Percentiles rank a stretch among this genome's conserved stretches.
Evolutionary conservation across 1,140 invertebrate genomes (phyloP).

Genomic region (Drosophila kurseongensis): DNA sequence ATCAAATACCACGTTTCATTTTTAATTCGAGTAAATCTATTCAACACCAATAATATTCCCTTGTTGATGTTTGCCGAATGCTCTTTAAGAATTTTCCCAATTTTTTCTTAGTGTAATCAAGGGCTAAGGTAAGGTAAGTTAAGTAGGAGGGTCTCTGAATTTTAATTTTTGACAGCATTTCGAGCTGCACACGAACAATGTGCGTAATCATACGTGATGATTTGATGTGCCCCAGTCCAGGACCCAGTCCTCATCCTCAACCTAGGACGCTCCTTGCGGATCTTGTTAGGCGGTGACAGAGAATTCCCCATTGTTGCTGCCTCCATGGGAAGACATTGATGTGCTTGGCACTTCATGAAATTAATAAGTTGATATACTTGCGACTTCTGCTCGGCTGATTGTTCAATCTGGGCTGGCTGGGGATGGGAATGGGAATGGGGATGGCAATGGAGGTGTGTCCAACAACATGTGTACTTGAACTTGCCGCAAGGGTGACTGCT

Average conservation of each 20-base stretch:
- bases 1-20: no score
- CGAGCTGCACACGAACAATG: constrained; percentile 81
- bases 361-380: constrained; percentile 83
- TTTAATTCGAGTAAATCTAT: no score
- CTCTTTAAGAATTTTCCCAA: background rate
- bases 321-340: constrained; percentile 77
- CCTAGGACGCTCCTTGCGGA: constrained; percentile 32
- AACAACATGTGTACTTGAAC: constrained; percentile 38
- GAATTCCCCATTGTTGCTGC: constrained; percentile 54
- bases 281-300: constrained; percentile 37
- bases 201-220: constrained; percentile 84
- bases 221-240: constrained; percentile 56
- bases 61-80: background rate
- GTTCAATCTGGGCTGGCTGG: constrained; percentile 1
- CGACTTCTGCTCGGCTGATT: constrained; percentile 45
- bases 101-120: background rate
- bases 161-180: constrained; percentile 83
- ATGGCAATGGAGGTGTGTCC: constrained; percentile 30
- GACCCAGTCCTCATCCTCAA: constrained; percentile 19
- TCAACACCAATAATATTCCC: no score
- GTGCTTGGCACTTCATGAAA: constrained; percentile 81
- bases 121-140: constrained; percentile 76
- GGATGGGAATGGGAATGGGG: background rate
- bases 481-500: constrained; percentile 37
- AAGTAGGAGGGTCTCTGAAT: constrained; percentile 82